Evolutionary conservation across 2,797 vertebrate species (phyloP), one percentile per base, ranked within the genome.

Genomic region (Phalanger gymnotis): DNA sequence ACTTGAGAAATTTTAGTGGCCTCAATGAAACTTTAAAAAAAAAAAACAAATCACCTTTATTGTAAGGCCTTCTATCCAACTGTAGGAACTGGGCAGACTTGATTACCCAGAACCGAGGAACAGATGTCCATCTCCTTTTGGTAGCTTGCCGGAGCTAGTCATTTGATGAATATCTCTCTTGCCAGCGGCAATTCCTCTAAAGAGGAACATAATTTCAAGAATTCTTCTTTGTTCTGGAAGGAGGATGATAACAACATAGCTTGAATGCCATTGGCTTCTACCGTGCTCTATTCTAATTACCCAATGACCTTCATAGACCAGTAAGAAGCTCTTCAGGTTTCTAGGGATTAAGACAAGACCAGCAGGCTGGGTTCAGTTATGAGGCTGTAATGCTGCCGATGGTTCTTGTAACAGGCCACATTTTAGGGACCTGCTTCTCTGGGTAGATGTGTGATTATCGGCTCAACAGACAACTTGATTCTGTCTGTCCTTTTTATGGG

Each of bases 161-260:
- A 53, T 54, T 90, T 90, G 92, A 90, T 95, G 51, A 95, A 54
- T 96, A 95, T 96, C 92, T 97, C 66, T 95, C 96, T 95, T 87
- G 54, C 92, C 40, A 93, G 53, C 53, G 7, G 27, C 91, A 51
- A 54, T 93, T 95, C 96, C 95, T 89, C 91, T 96, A 19, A 90
- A 93, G 96, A 30, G 34, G 3, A 81, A 94, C 95, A 5, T 94
- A 93, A 81, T 66, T 54, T 25, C 47, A 91, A 58, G 56, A 54
- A 93, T 5, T 66, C 57, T 0, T 96, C 96, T 96, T 89, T 95
- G 31, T 95, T 58, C 28, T 92, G 51, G 53, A 87, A 92, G 58
- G 53, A 87, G 53, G n/a, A 55, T 93, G 66, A 94, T 95, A 90
- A 54, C 90, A 0, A 5, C 66, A 52, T 53, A 94, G 55, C 55